phyloP scores from a whole-genome alignment of 2,113 vertebrate genomes.

The Brachypteracias leptosomus region DNA sequence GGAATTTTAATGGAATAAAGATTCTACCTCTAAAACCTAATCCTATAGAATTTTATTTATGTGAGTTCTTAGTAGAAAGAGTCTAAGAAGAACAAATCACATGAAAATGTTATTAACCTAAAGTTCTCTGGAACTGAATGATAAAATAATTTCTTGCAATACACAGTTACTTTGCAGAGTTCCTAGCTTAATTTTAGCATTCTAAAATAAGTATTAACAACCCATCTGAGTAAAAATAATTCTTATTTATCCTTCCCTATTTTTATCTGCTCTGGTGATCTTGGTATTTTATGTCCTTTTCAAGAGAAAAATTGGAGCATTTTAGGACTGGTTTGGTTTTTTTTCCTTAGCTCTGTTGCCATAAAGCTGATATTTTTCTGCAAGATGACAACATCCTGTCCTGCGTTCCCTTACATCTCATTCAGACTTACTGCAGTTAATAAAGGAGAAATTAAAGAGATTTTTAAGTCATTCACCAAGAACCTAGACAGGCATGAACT shows the following conservation, averaged over 20 bases:
- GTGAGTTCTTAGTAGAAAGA: background rate
- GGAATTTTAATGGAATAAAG: background rate
- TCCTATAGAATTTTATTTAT: background rate
- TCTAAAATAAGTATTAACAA: constrained; percentile 1
- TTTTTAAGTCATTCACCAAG: background rate
- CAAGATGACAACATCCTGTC: background rate
- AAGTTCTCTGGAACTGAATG: background rate
- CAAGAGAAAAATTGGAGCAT: background rate
- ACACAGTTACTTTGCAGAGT: background rate
- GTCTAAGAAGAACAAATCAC: background rate
- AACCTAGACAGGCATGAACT: background rate
- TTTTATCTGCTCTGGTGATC: background rate
- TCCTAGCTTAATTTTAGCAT: background rate
- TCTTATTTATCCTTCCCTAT: background rate
- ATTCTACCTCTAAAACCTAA: background rate
- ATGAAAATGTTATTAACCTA: background rate
- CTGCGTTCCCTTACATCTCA: background rate
- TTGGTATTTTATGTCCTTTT: background rate
- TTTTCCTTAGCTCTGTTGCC: background rate
- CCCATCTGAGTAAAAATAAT: background rate
- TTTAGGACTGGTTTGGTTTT: background rate
- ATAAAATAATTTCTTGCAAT: background rate
- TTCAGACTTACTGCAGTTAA: background rate
- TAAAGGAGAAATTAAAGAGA: background rate
- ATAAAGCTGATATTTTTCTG: background rate